phyloP scores from a whole-genome alignment of 2,797 vertebrate genomes.

The Eptatretus atami region DNA sequence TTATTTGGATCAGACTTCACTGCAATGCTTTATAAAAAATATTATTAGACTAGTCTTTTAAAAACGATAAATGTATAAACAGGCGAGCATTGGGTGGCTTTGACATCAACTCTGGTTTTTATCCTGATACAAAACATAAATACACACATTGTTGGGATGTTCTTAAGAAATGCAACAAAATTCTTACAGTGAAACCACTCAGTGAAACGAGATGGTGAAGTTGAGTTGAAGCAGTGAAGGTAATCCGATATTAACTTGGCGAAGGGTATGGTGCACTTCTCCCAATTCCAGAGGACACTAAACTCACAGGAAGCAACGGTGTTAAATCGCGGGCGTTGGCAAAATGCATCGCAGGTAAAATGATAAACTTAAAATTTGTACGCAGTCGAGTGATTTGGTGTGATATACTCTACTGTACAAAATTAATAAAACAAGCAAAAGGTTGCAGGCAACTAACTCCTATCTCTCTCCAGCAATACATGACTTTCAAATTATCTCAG shows the following conservation, averaged over 20 bases:
- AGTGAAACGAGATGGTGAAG: background rate
- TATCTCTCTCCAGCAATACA: no score
- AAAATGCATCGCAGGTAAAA: slow-evolving; percentile 5
- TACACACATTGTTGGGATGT: slow-evolving; percentile 2
- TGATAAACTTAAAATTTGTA: background rate
- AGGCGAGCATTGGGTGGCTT: no score
- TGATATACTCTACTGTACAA: no score
- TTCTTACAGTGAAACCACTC: slow-evolving; percentile 2
- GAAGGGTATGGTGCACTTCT: background rate
- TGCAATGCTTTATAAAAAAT: no score
- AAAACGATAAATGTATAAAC: no score
- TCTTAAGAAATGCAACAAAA: background rate
- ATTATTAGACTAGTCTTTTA: no score
- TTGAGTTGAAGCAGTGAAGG: background rate
- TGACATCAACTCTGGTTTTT: background rate
- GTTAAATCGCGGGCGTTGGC: background rate
- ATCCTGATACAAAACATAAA: slow-evolving; percentile 2
- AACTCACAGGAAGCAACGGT: background rate
- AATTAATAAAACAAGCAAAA: no score
- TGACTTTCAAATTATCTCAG: no score
- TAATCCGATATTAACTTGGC: background rate
- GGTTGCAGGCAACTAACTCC: no score
- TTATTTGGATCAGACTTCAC: no score
- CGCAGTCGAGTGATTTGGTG: no score
- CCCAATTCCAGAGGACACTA: background rate